A percentile compares a stretch with the other conserved stretches of the same genome.
These are phyloP conservation scores for Hemicordylus capensis DNA, from an alignment of 2,113 vertebrate genomes.

Conservation along the genomic window DNA sequence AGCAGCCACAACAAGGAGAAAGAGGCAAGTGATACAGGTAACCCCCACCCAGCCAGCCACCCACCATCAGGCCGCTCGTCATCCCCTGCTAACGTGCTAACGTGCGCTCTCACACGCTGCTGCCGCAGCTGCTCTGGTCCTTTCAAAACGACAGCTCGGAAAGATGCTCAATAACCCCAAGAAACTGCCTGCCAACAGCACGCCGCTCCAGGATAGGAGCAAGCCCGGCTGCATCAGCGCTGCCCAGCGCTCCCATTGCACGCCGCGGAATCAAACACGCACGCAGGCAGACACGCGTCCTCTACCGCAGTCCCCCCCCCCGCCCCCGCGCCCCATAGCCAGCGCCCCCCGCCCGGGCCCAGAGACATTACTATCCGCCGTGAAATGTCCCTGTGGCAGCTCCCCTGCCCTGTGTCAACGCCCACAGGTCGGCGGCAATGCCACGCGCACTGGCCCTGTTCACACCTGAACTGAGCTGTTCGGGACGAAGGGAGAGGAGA, in stretches of 20 bases:
- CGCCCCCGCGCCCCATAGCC: neutral
- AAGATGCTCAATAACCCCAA: neutral
- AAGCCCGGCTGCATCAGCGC: slow-evolving; percentile 7
- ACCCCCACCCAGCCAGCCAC: neutral
- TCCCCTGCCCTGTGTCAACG: neutral
- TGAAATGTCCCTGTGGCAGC: neutral
- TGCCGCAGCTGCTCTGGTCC: neutral
- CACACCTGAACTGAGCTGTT: neutral
- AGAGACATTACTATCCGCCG: neutral
- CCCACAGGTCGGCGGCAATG: neutral
- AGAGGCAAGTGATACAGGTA: too few relatives aligned
- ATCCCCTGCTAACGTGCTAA: neutral
- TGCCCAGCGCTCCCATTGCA: slow-evolving; percentile 23
- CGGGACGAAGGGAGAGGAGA: too few relatives aligned
- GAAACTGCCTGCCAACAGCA: slow-evolving; percentile 15
- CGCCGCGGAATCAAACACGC: slow-evolving; percentile 2
- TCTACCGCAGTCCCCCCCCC: neutral
- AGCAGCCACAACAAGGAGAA: neutral
- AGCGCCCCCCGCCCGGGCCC: neutral
- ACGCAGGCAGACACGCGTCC: neutral
- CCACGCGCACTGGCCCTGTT: neutral
- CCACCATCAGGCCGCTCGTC: neutral
- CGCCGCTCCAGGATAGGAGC: slow-evolving; percentile 31
- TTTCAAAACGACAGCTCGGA: slow-evolving; percentile 16
- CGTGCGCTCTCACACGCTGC: neutral